These are phyloP conservation scores for Pristionchus pacificus DNA, from an alignment of 1,140 invertebrate species.

Conservation along the genomic window DNA sequence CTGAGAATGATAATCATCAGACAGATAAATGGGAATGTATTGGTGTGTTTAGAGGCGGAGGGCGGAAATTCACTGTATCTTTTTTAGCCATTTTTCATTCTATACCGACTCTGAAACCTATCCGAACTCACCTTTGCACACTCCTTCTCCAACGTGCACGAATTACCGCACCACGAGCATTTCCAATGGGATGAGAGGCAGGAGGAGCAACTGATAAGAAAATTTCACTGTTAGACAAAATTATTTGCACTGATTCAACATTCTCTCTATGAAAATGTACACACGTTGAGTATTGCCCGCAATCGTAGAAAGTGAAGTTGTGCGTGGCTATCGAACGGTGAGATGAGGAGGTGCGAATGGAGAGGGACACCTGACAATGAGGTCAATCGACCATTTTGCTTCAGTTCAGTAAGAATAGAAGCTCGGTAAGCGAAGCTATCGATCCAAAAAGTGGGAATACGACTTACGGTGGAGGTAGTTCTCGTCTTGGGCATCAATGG, in stretches of 20 bases:
- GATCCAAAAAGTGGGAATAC: background rate
- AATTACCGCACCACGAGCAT: slow-evolving; percentile 42
- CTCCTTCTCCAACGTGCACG: background rate
- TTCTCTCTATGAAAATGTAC: background rate
- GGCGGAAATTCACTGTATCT: background rate
- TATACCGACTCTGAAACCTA: background rate
- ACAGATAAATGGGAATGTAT: too few relatives aligned
- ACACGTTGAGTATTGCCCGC: slow-evolving; percentile 42
- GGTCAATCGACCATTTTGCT: slow-evolving; percentile 6
- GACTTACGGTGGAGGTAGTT: background rate
- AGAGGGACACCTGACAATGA: slow-evolving; percentile 24
- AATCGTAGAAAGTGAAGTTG: slow-evolving; percentile 45
- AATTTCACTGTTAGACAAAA: background rate
- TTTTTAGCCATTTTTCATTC: background rate
- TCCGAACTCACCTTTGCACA: background rate
- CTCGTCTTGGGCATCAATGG: background rate
- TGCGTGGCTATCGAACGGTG: slow-evolving; percentile 11
- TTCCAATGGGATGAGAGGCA: slow-evolving; percentile 43
- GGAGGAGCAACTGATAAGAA: slow-evolving; percentile 42
- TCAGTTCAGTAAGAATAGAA: background rate
- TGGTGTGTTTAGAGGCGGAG: too few relatives aligned
- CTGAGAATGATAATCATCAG: too few relatives aligned
- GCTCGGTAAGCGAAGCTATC: background rate
- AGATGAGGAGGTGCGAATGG: slow-evolving; percentile 33
- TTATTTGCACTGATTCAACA: background rate